Evolutionary conservation across 1,140 invertebrate genomes (phyloP).

Genomic region (Saccostrea glomerata): DNA sequence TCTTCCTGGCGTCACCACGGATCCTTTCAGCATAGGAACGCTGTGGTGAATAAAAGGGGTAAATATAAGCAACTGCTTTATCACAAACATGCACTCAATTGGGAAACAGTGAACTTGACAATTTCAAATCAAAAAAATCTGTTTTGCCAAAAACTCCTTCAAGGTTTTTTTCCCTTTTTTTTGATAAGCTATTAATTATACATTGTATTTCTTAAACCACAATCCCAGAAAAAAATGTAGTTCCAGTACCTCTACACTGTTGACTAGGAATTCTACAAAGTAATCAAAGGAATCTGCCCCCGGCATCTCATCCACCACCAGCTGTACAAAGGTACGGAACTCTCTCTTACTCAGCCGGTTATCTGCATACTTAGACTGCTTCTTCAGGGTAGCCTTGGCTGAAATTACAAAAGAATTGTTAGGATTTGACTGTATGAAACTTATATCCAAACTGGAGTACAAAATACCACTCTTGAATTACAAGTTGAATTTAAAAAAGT

Average conservation of each 20-base stretch:
- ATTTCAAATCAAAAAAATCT: no score
- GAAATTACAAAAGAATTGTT: constrained; percentile 40
- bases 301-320: constrained; percentile 70
- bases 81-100: no score
- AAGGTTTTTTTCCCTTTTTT: no score
- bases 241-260: constrained; percentile 75
- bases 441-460: not conserved
- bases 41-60: constrained; percentile 61
- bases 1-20: constrained; percentile 78
- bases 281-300: constrained; percentile 75
- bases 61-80: not conserved
- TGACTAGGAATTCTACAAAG: constrained; percentile 75
- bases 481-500: not conserved
- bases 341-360: constrained; percentile 74
- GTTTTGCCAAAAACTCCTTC: no score
- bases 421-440: not conserved
- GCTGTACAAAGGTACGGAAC: constrained; percentile 72
- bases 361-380: constrained; percentile 71
- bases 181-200: no score
- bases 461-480: not conserved
- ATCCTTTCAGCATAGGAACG: constrained; percentile 76
- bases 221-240: no score
- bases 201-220: no score
- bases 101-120: no score
- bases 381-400: constrained; percentile 70